phyloP scores from a whole-genome alignment of 2,113 vertebrate species.

The Melanocharis versteri region DNA sequence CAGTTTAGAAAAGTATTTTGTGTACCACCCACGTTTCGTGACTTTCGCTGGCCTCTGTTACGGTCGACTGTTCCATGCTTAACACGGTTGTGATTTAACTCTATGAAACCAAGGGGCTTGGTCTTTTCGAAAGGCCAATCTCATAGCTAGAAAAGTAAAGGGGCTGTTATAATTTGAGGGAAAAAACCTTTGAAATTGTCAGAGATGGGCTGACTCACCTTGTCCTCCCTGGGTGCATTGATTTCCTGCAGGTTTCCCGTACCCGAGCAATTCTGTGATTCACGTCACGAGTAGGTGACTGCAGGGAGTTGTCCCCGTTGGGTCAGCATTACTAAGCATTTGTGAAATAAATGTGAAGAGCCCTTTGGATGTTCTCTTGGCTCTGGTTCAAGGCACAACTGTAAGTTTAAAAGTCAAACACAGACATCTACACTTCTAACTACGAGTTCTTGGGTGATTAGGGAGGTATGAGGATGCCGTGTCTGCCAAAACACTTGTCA shows the following conservation, averaged over 20 bases:
- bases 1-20: neutral
- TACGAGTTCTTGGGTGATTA: neutral
- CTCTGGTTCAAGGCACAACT: neutral
- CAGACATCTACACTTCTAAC: neutral
- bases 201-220: neutral
- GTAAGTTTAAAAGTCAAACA: neutral
- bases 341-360: neutral
- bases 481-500: neutral
- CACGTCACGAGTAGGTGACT: neutral
- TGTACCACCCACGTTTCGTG: neutral
- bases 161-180: neutral
- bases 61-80: accelerated
- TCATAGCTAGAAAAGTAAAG: accelerated
- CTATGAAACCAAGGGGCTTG: neutral
- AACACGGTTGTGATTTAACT: neutral
- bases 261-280: neutral
- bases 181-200: neutral
- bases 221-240: neutral
- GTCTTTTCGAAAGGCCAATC: neutral
- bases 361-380: neutral
- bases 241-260: neutral
- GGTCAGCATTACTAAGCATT: neutral
- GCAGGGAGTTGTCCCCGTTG: neutral
- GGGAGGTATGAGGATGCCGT: neutral
- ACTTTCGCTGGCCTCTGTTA: neutral